These are phyloP conservation scores for Nasua narica DNA, from an alignment of 2,797 vertebrate genomes.

Conservation along the genomic window DNA sequence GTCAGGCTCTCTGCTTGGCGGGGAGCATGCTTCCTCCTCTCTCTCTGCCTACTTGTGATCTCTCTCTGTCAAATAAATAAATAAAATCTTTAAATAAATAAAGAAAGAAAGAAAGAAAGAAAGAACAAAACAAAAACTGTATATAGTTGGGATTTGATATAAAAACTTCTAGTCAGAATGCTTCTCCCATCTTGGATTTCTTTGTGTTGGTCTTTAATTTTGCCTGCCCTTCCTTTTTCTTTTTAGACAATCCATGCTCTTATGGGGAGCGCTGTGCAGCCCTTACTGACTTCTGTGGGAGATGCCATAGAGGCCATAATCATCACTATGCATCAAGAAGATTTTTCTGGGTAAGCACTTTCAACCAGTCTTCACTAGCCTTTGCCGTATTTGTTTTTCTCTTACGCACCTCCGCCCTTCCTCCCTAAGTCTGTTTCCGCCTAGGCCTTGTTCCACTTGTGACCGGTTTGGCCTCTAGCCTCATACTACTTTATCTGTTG, in stretches of 20 bases:
- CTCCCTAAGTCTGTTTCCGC: background rate
- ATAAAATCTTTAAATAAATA: too few relatives aligned
- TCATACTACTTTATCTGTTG: background rate
- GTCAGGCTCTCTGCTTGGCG: too few relatives aligned
- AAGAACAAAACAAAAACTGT: too few relatives aligned
- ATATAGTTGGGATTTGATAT: background rate
- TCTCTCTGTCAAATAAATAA: too few relatives aligned
- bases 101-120: too few relatives aligned
- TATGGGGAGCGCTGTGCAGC: conserved; percentile 94
- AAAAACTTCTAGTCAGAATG: conserved; percentile 44
- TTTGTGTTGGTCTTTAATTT: conserved; percentile 62
- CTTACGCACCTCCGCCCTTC: background rate
- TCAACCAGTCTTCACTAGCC: background rate
- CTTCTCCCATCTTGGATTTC: conserved; percentile 61
- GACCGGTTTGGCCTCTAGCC: background rate
- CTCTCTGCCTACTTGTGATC: too few relatives aligned
- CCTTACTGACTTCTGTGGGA: conserved; percentile 92
- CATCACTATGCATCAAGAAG: conserved; percentile 97
- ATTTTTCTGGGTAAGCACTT: conserved; percentile 92
- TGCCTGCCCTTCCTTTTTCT: conserved; percentile 51
- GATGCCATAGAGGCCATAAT: conserved; percentile 98
- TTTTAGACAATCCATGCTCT: conserved; percentile 89
- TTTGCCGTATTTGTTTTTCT: background rate
- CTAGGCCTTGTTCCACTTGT: background rate
- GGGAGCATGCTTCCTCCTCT: too few relatives aligned